phyloP scores from a whole-genome alignment of 2,113 vertebrate species.

The Odontophorus gujanensis region DNA sequence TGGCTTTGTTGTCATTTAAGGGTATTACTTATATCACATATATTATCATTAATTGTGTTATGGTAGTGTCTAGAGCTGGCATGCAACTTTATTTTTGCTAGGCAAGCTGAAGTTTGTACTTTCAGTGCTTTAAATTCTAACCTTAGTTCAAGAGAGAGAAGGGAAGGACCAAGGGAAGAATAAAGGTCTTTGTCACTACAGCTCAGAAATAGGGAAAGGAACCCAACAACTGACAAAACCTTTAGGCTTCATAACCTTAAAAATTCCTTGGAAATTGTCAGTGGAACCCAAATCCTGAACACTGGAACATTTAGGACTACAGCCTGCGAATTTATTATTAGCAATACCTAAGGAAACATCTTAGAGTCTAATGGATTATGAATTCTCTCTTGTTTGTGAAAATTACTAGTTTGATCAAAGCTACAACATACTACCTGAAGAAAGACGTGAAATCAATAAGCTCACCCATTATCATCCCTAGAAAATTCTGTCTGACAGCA shows the following conservation, averaged over 20 bases:
- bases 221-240: background rate
- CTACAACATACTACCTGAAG: background rate
- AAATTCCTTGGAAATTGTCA: background rate
- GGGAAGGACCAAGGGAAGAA: background rate
- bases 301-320: background rate
- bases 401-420: background rate
- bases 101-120: background rate
- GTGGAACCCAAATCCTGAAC: background rate
- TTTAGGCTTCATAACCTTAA: background rate
- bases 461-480: background rate
- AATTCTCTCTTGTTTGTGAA: background rate
- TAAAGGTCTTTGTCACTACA: background rate
- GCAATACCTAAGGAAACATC: background rate
- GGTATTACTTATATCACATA: background rate
- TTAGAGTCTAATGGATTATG: background rate
- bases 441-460: background rate
- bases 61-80: background rate
- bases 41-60: background rate
- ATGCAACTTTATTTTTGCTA: background rate
- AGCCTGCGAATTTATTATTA: background rate
- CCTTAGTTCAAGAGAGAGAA: background rate
- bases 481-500: constrained; percentile 1
- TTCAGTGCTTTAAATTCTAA: background rate
- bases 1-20: background rate
- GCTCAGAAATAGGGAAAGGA: background rate